phyloP scores from a whole-genome alignment of 1,140 invertebrate species.

The Aleiodes sp. region DNA sequence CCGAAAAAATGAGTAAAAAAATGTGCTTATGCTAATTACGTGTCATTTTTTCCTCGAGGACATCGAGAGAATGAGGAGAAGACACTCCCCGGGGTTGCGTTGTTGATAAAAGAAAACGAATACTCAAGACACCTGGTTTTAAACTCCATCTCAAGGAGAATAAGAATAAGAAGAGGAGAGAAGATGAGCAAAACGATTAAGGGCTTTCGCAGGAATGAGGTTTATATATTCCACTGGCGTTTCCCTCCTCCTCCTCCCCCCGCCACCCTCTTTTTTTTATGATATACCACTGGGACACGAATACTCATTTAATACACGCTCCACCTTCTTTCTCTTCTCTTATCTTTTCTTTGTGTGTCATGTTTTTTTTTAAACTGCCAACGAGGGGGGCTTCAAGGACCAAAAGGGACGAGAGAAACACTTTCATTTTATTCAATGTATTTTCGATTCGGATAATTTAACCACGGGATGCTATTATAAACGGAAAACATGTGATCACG shows the following conservation, averaged over 20 bases:
- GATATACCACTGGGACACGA: slow-evolving; percentile 2
- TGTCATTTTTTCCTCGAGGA: slow-evolving; percentile 22
- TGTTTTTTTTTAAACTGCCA: too few relatives aligned
- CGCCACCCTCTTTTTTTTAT: neutral
- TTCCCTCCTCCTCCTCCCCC: slow-evolving; percentile 2
- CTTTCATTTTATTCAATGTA: too few relatives aligned
- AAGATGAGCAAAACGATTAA: slow-evolving; percentile 32
- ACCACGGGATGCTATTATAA: too few relatives aligned
- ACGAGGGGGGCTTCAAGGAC: too few relatives aligned
- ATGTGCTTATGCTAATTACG: slow-evolving; percentile 35
- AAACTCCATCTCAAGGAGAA: slow-evolving; percentile 4
- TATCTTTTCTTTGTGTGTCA: slow-evolving; percentile 17
- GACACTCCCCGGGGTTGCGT: neutral
- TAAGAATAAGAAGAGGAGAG: too few relatives aligned
- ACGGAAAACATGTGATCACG: too few relatives aligned
- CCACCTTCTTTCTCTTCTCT: neutral
- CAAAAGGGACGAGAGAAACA: too few relatives aligned
- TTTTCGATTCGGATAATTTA: too few relatives aligned
- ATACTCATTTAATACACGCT: slow-evolving; percentile 2
- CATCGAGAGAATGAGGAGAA: neutral
- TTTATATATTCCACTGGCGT: slow-evolving; percentile 9
- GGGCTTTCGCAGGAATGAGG: slow-evolving; percentile 18
- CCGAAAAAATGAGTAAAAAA: too few relatives aligned
- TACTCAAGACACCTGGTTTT: slow-evolving; percentile 24
- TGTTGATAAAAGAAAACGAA: slow-evolving; percentile 1